These are phyloP conservation scores for Scaptomyza tumidula DNA, from an alignment of 2,888 invertebrate genomes.

Conservation along the genomic window DNA sequence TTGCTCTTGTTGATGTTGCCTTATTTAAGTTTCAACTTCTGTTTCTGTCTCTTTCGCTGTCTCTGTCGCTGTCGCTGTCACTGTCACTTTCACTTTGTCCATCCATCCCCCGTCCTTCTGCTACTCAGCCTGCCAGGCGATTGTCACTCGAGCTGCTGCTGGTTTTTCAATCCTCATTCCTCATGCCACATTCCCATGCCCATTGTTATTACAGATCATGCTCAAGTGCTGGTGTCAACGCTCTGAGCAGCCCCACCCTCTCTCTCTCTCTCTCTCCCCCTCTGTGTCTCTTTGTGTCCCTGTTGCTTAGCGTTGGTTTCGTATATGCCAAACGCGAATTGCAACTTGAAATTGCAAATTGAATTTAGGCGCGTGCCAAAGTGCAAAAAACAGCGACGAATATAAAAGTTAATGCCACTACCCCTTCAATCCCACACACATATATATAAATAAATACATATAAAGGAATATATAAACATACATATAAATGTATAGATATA, in stretches of 20 bases:
- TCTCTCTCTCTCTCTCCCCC: not conserved
- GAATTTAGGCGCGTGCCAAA: constrained; percentile 63
- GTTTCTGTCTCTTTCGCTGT: constrained; percentile 29
- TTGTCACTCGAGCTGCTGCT: constrained; percentile 44
- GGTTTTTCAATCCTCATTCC: not conserved
- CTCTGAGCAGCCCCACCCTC: constrained; percentile 5
- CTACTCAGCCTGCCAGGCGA: constrained; percentile 1
- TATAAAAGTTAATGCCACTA: constrained; percentile 26
- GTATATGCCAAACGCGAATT: constrained; percentile 14
- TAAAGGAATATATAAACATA: not conserved
- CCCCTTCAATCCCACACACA: not conserved
- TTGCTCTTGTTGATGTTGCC: constrained; percentile 21
- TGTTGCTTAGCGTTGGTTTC: not conserved
- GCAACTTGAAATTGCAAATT: constrained; percentile 54
- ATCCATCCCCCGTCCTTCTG: not conserved
- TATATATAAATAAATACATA: not conserved
- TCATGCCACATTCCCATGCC: constrained; percentile 1
- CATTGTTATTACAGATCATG: constrained; percentile 48
- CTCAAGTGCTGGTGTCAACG: constrained; percentile 49
- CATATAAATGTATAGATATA: not conserved
- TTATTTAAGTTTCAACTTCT: constrained; percentile 69
- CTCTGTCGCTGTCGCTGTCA: constrained; percentile 22
- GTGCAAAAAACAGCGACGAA: constrained; percentile 46
- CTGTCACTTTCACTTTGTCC: constrained; percentile 7
- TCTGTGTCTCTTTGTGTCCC: not conserved